phyloP scores from a whole-genome alignment of 92 coral and sea anemone genomes.

The Bergia sp. region DNA sequence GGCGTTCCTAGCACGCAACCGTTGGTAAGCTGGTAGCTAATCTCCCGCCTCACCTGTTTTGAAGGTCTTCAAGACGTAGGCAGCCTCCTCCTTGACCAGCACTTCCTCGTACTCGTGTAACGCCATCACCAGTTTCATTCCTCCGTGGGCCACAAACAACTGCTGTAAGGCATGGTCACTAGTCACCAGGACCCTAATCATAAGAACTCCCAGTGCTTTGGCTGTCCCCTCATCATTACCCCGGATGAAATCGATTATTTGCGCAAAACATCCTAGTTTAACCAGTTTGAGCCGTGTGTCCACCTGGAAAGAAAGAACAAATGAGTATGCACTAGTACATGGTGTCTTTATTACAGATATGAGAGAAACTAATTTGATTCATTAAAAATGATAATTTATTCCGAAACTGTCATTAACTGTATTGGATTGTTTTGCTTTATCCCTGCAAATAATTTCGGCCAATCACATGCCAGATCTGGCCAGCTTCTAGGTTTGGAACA shows the following conservation, averaged over 20 bases:
- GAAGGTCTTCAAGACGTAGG: constrained; percentile 55
- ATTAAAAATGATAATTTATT: no score
- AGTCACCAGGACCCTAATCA: constrained; percentile 68
- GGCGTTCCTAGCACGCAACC: not conserved
- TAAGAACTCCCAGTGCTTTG: constrained; percentile 77
- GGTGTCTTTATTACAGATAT: no score
- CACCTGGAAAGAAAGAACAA: constrained; percentile 36
- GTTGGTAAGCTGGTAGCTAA: not conserved
- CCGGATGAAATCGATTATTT: constrained; percentile 80
- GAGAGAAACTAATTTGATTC: no score
- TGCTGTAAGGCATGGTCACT: constrained; percentile 71
- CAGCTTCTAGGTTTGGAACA: no score
- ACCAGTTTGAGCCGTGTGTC: constrained; percentile 75
- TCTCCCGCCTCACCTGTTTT: constrained; percentile 58
- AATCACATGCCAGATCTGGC: no score
- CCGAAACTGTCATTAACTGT: no score
- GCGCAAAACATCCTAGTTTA: constrained; percentile 77
- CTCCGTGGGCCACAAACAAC: constrained; percentile 82
- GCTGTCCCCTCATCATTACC: constrained; percentile 71
- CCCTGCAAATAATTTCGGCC: no score
- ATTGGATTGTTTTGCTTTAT: no score
- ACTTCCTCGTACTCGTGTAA: constrained; percentile 79
- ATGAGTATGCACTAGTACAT: no score
- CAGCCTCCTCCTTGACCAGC: constrained; percentile 76
- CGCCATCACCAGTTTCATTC: constrained; percentile 87